Base-by-base conservation (phyloP, 1,140 invertebrate species). In the Nasonia vitripennis region DNA sequence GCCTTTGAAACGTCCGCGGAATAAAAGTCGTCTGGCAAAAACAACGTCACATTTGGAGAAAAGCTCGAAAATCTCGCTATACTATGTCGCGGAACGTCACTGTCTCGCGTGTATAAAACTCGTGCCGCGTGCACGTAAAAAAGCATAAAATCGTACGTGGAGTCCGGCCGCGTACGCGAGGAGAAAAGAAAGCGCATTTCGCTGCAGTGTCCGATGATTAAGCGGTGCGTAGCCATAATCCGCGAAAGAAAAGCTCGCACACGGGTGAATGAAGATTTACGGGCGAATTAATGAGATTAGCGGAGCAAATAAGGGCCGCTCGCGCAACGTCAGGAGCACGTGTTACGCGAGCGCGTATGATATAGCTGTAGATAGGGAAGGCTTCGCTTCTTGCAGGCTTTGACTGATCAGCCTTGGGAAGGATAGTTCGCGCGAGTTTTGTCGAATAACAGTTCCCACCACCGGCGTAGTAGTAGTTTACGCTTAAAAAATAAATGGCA, bases 211-310 rank as follows among this genome's bases (percentile, higher is more conserved):
- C 0, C 17, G 11, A 77, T 68, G 73, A 84, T 78, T 81, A 75
- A 85, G 71, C 48, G 78, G 5, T 14, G 17, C 17, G 17, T 62
- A 62, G 14, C 27, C 20, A 20, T 78, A 86, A 87, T 82, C 41
- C 78, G 20, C 9, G 17, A 17, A 62, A 62, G 55, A 62, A 62
- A n/a, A 62, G 41, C 9, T 17, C 45, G 85, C 17, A 20, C 20
- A 20, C 23, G 75, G 23, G 51, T 55, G 45, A 79, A 87, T 85
- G 34, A 79, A 67, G 78, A 85, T 85, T 85, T 74, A 87, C 75
- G 71, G 75, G 27, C 17, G 48, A 83, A 85, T 85, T 85, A 85
- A 85, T 83, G 73, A 82, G 71, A 79, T 83, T 70, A 74, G 75
- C 37, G 37, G 51, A 41, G 20, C 77, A 85, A 83, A 81, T 79